phyloP scores from a whole-genome alignment of 1,140 invertebrate genomes.

The Bombus polaris region DNA sequence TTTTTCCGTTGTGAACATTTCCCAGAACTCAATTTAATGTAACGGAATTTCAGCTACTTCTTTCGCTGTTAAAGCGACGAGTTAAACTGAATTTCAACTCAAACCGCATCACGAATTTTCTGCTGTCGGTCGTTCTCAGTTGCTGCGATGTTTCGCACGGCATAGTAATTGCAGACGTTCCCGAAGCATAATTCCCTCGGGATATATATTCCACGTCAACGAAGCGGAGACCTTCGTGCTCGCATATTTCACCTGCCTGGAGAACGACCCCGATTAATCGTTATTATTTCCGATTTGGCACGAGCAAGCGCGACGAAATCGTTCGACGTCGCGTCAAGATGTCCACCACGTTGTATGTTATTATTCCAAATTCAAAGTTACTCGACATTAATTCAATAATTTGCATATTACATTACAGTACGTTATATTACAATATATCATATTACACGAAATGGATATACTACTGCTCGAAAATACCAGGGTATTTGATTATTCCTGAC shows the following conservation, averaged over 20 bases:
- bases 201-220: not conserved
- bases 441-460: not conserved
- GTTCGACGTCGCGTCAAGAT: not conserved
- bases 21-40: not conserved
- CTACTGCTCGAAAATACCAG: no score
- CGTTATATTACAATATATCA: no score
- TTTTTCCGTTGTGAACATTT: not conserved
- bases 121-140: no score
- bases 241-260: not conserved
- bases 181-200: not conserved
- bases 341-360: no score
- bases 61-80: not conserved
- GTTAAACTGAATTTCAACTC: not conserved
- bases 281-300: not conserved
- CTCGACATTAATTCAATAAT: not conserved
- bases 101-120: not conserved
- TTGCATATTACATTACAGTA: not conserved
- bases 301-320: not conserved
- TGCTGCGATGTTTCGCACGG: not conserved
- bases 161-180: conserved; percentile 12
- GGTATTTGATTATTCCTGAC: no score
- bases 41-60: not conserved
- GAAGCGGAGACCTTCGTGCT: no score
- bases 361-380: not conserved
- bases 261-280: not conserved